These are phyloP conservation scores for Diaperis boleti DNA, from an alignment of 2,888 invertebrate genomes.

Conservation along the genomic window DNA sequence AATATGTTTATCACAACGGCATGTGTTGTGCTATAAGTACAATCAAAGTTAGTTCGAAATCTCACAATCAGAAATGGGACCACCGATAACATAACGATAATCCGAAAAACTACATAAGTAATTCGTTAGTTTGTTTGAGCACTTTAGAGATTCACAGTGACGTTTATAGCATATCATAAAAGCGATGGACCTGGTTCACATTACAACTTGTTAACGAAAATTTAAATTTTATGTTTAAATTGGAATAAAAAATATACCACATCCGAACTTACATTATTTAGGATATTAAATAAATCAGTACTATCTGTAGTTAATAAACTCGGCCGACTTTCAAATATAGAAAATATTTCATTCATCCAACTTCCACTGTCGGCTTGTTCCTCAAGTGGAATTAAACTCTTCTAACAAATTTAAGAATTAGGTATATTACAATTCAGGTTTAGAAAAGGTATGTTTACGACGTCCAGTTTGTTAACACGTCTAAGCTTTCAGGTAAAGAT, in stretches of 20 bases:
- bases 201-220: background rate
- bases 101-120: constrained; percentile 16
- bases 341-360: no score
- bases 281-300: no score
- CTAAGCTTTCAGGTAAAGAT: constrained; percentile 38
- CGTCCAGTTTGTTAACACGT: constrained; percentile 37
- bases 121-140: constrained; percentile 18
- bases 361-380: background rate
- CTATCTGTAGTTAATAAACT: no score
- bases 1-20: constrained; percentile 38
- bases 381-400: constrained; percentile 6
- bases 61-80: no score
- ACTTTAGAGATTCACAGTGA: constrained; percentile 12
- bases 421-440: constrained; percentile 16
- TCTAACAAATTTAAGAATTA: constrained; percentile 23
- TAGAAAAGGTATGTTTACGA: constrained; percentile 35
- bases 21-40: constrained; percentile 7
- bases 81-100: no score
- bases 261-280: no score
- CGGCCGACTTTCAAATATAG: no score
- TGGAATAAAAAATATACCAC: no score
- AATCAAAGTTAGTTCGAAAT: no score
- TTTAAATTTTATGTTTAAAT: background rate
- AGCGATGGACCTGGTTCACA: constrained; percentile 5
- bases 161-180: constrained; percentile 28